Percentiles rank a stretch among this genome's conserved stretches.
Conservation (phyloP, 1,140 invertebrate genomes). For the Telenomus remus region DNA sequence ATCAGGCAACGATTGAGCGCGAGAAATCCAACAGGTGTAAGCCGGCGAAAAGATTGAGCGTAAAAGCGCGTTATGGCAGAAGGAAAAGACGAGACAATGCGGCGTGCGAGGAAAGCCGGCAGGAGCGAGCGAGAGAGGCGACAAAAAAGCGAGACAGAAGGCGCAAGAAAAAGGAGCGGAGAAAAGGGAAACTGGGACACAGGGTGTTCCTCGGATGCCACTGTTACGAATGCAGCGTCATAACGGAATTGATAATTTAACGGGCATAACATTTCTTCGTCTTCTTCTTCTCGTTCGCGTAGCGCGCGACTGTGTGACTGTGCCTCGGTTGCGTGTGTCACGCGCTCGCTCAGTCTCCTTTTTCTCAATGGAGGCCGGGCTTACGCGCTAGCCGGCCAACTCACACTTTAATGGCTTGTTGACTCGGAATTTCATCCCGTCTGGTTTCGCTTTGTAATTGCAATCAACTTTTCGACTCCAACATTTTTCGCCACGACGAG, state of each 20-base stretch:
- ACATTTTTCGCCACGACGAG: too few relatives aligned
- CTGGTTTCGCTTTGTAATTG: constrained; percentile 22
- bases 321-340: constrained; percentile 37
- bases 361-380: constrained; percentile 65
- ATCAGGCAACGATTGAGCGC: constrained; percentile 58
- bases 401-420: constrained; percentile 30
- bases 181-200: constrained; percentile 62
- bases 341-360: constrained; percentile 49
- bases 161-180: constrained; percentile 55
- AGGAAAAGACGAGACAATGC: constrained; percentile 35
- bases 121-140: background rate
- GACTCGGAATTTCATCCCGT: constrained; percentile 23
- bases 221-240: constrained; percentile 72
- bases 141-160: constrained; percentile 3
- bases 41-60: constrained; percentile 69
- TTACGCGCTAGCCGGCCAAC: constrained; percentile 28
- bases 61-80: constrained; percentile 62
- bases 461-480: background rate
- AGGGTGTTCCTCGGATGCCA: constrained; percentile 60
- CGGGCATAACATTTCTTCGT: constrained; percentile 67
- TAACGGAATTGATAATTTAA: constrained; percentile 75
- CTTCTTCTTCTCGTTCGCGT: constrained; percentile 50
- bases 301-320: constrained; percentile 22
- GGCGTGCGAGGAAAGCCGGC: constrained; percentile 1
- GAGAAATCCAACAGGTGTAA: constrained; percentile 74